Percentiles rank a stretch among this genome's conserved stretches.
phyloP scores from a whole-genome alignment of 1,140 invertebrate genomes.

The Adelges cooleyi region DNA sequence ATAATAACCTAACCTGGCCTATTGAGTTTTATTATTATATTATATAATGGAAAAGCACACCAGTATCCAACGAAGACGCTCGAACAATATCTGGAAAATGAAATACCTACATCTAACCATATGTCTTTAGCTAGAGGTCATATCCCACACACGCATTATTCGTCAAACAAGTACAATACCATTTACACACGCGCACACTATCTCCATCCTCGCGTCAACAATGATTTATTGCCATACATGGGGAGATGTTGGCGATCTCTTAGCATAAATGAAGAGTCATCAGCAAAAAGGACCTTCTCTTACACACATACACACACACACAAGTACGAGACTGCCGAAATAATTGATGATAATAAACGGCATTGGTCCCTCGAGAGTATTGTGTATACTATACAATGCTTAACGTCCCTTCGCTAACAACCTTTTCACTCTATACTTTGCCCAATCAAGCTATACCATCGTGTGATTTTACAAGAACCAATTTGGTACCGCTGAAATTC shows the following conservation, averaged over 20 bases:
- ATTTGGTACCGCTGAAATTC: too few relatives aligned
- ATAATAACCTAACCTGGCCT: too few relatives aligned
- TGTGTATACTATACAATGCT: background rate
- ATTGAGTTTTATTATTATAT: too few relatives aligned
- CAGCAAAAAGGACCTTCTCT: conserved; percentile 11
- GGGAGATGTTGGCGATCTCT: conserved; percentile 18
- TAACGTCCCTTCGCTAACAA: background rate
- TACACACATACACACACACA: background rate
- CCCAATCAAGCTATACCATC: background rate
- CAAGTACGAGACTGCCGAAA: background rate
- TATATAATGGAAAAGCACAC: too few relatives aligned
- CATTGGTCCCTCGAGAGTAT: background rate
- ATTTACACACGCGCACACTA: background rate
- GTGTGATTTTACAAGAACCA: too few relatives aligned
- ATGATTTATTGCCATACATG: conserved; percentile 8
- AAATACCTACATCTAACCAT: too few relatives aligned
- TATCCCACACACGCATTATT: background rate
- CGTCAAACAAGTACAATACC: conserved; percentile 10
- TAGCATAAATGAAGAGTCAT: conserved; percentile 18
- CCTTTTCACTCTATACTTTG: background rate
- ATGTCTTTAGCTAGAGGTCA: too few relatives aligned
- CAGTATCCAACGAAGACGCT: too few relatives aligned
- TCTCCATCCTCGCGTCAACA: background rate
- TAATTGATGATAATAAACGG: conserved; percentile 23
- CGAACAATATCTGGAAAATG: too few relatives aligned